phyloP scores from a whole-genome alignment of 2,888 invertebrate species.

The Linnaemya vulpina region DNA sequence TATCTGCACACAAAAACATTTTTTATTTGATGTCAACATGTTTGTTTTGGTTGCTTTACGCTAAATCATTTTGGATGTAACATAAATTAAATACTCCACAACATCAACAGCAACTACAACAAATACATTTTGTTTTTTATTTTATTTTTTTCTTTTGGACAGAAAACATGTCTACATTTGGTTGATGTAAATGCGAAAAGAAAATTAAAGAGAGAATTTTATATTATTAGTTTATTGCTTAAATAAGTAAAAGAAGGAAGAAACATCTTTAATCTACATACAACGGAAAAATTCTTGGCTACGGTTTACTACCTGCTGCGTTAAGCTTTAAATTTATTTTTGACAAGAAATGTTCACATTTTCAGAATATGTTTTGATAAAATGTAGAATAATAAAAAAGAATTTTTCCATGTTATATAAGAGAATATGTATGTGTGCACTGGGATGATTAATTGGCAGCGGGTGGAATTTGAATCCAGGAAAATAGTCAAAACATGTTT shows the following conservation, averaged over 20 bases:
- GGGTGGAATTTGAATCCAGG: conserved; percentile 19
- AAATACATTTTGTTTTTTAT: neutral
- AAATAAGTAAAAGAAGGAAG: neutral
- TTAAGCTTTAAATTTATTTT: conserved; percentile 46
- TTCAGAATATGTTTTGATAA: neutral
- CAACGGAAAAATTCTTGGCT: conserved; percentile 31
- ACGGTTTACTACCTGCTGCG: conserved; percentile 56
- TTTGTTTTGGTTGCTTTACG: conserved; percentile 58
- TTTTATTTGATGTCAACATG: conserved; percentile 52
- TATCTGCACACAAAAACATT: conserved; percentile 14
- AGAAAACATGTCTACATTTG: conserved; percentile 22
- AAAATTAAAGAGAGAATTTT: neutral
- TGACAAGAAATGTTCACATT: conserved; percentile 30
- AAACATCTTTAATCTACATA: conserved; percentile 52
- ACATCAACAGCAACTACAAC: conserved; percentile 8
- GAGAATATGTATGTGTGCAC: neutral
- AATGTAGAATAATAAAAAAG: conserved; percentile 6
- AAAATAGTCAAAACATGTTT: neutral
- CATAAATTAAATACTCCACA: conserved; percentile 66
- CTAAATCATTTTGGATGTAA: conserved; percentile 67
- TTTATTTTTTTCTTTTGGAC: neutral
- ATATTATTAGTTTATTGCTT: neutral
- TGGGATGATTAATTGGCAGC: conserved; percentile 13
- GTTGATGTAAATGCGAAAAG: conserved; percentile 14
- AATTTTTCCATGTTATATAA: neutral